A percentile compares a stretch with the other conserved stretches of the same genome.
phyloP scores from a whole-genome alignment of 2,888 invertebrate genomes.

The Steinernema scapterisci region DNA sequence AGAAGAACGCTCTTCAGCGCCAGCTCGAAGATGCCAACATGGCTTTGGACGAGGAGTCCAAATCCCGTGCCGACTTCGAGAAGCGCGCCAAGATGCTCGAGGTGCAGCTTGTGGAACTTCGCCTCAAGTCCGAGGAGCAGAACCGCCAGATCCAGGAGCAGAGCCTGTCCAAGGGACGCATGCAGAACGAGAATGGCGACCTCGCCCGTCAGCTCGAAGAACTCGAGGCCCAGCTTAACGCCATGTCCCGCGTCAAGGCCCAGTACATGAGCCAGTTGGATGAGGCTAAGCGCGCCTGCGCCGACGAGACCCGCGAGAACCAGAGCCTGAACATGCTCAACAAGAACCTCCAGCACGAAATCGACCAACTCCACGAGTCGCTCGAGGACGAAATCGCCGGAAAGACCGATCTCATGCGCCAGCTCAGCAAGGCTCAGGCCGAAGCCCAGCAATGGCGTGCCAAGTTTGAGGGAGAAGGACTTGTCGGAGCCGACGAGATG shows the following conservation, averaged over 20 bases:
- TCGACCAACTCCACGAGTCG: constrained; percentile 97
- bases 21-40: constrained; percentile 97
- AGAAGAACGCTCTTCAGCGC: constrained; percentile 94
- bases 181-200: constrained; percentile 95
- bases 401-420: constrained; percentile 97
- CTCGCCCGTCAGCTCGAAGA: constrained; percentile 95
- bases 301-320: constrained; percentile 79
- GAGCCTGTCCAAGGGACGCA: constrained; percentile 81
- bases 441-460: constrained; percentile 74
- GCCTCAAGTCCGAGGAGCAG: constrained; percentile 93
- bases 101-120: constrained; percentile 83
- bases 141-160: constrained; percentile 96
- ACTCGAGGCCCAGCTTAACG: constrained; percentile 82
- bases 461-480: constrained; percentile 96
- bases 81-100: constrained; percentile 90
- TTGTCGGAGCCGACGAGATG: constrained; percentile 73
- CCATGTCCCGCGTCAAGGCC: constrained; percentile 83
- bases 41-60: constrained; percentile 93
- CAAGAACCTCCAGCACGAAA: constrained; percentile 97
- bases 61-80: constrained; percentile 98
- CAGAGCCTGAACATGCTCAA: constrained; percentile 76
- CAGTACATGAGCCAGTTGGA: constrained; percentile 94
- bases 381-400: constrained; percentile 98
- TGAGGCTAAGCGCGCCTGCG: constrained; percentile 95
- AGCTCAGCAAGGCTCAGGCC: constrained; percentile 96